phyloP scores from a whole-genome alignment of 1,140 invertebrate genomes.

The Drosophila funebris region DNA sequence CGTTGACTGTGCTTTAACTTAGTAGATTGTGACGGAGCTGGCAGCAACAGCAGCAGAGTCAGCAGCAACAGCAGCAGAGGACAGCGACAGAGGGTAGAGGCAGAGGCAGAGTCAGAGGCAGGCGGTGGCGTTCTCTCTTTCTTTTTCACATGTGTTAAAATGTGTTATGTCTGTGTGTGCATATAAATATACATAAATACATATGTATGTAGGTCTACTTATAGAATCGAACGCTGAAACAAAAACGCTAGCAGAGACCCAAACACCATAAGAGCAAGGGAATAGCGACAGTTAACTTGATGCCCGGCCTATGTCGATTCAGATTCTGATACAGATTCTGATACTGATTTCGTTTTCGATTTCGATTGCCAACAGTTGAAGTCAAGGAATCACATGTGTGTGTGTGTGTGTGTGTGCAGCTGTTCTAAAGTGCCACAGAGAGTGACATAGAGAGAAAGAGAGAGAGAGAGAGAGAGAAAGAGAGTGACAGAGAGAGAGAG shows the following conservation, averaged over 20 bases:
- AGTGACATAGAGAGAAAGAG: neutral
- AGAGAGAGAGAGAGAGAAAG: neutral
- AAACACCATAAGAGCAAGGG: conserved; percentile 23
- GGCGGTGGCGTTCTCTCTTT: conserved; percentile 11
- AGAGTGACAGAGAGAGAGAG: no score
- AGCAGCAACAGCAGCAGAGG: conserved; percentile 5
- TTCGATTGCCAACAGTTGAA: conserved; percentile 33
- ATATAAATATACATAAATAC: conserved; percentile 24
- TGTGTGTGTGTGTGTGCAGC: conserved; percentile 2
- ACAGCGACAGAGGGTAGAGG: conserved; percentile 17
- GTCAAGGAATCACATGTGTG: conserved; percentile 29
- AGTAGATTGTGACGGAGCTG: conserved; percentile 71
- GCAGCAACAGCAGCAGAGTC: conserved; percentile 4
- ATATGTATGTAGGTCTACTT: conserved; percentile 68
- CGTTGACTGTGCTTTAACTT: conserved; percentile 69
- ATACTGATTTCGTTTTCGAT: conserved; percentile 55
- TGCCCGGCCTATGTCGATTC: conserved; percentile 45
- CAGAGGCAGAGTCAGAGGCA: conserved; percentile 24
- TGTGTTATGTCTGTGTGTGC: conserved; percentile 26
- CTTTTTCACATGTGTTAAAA: conserved; percentile 66
- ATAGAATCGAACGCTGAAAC: conserved; percentile 67
- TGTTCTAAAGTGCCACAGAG: neutral
- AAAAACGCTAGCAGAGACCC: conserved; percentile 14
- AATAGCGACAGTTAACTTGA: conserved; percentile 44
- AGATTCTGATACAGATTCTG: conserved; percentile 59